A percentile compares a stretch with the other conserved stretches of the same genome.
Conservation (phyloP, 2,797 vertebrate genomes). For the Lepilemur septentrionalis region DNA sequence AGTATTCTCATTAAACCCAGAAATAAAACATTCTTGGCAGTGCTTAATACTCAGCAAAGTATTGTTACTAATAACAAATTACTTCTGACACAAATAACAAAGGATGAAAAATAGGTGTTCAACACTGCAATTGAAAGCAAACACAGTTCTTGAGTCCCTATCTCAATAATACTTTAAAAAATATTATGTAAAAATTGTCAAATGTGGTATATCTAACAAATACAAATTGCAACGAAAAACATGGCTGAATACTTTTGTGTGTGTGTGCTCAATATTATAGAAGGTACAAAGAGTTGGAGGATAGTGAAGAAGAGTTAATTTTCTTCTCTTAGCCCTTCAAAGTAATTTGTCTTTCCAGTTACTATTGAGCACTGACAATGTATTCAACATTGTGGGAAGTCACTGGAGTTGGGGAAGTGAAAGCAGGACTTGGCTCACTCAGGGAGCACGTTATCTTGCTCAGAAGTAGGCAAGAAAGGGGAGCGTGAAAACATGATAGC, state of each 20-base stretch:
- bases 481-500: not conserved
- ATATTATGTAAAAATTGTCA: not conserved
- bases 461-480: not conserved
- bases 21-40: not conserved
- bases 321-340: not conserved
- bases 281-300: not conserved
- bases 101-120: not conserved
- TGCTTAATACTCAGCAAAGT: not conserved
- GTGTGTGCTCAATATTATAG: not conserved
- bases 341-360: not conserved
- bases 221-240: not conserved
- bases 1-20: not conserved
- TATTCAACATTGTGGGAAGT: not conserved
- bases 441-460: not conserved
- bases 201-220: not conserved
- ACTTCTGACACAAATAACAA: not conserved
- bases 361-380: not conserved
- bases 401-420: not conserved
- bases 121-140: not conserved
- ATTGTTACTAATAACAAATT: not conserved
- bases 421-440: not conserved
- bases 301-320: not conserved
- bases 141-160: not conserved
- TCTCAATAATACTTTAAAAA: not conserved
- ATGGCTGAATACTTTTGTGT: not conserved